Percentiles rank a stretch among this genome's conserved stretches.
Evolutionary conservation across 2,113 vertebrate species (phyloP).

Genomic region (Bagarius yarrelli): DNA sequence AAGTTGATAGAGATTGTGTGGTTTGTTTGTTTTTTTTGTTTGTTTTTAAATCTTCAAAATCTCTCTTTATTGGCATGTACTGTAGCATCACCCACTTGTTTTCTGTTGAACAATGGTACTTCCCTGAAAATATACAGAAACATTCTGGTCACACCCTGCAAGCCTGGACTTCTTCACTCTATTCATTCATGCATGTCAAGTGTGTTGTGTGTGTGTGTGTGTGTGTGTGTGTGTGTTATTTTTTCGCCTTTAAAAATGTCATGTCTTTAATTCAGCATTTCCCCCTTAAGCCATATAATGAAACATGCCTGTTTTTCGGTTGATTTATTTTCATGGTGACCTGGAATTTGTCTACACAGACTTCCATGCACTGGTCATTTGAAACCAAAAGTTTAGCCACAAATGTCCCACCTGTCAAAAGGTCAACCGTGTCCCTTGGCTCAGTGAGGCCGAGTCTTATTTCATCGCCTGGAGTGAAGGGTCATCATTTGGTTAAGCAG

Average conservation of each 20-base stretch:
- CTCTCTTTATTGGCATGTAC: neutral
- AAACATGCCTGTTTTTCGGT: conserved; percentile 46
- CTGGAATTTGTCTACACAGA: conserved; percentile 12
- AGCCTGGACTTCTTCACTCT: neutral
- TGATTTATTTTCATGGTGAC: conserved; percentile 39
- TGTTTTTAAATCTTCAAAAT: neutral
- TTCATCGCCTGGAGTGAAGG: conserved; percentile 36
- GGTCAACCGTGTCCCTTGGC: conserved; percentile 32
- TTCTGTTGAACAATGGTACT: neutral
- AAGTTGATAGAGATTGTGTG: neutral
- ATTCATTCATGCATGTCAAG: conserved; percentile 12
- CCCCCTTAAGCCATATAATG: conserved; percentile 36
- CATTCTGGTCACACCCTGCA: neutral
- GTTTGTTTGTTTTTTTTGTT: neutral
- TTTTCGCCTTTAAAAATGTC: conserved; percentile 19
- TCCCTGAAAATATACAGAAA: neutral
- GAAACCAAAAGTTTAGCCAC: conserved; percentile 39
- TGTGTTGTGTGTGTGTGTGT: neutral
- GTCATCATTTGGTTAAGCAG: conserved; percentile 41
- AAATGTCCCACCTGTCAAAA: conserved; percentile 38
- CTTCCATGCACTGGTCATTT: conserved; percentile 9
- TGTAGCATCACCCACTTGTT: neutral
- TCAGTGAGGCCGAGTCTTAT: conserved; percentile 25
- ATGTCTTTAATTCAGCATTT: conserved; percentile 33
- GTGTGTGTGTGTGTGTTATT: conserved; percentile 21